These are phyloP conservation scores for Coleophora flavipennella DNA, from an alignment of 2,888 invertebrate genomes.

Conservation along the genomic window DNA sequence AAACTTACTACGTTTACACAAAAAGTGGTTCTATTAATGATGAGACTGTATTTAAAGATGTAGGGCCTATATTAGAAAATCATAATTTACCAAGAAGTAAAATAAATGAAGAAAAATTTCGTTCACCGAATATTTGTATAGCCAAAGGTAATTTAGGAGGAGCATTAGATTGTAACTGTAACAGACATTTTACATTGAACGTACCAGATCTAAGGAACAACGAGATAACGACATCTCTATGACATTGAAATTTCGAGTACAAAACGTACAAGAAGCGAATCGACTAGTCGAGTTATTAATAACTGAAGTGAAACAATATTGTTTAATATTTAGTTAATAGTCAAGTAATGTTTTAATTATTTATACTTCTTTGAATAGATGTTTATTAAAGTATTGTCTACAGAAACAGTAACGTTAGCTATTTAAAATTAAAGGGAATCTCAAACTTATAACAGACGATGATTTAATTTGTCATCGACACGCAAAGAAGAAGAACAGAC, in stretches of 20 bases:
- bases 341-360: background rate
- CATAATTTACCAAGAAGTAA: conserved; percentile 39
- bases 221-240: conserved; percentile 56
- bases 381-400: too few species aligned
- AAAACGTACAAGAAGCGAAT: conserved; percentile 27
- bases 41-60: conserved; percentile 23
- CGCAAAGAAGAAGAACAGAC: too few species aligned
- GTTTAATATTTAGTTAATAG: background rate
- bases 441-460: too few species aligned
- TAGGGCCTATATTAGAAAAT: conserved; percentile 31
- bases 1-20: conserved; percentile 30
- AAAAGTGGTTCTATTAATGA: conserved; percentile 30
- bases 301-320: conserved; percentile 13
- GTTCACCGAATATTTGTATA: conserved; percentile 59
- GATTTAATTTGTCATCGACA: too few species aligned
- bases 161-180: conserved; percentile 51
- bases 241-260: conserved; percentile 16
- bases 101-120: conserved; percentile 42
- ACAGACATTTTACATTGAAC: conserved; percentile 59
- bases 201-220: conserved; percentile 51
- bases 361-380: too few species aligned
- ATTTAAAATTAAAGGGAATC: too few species aligned
- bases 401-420: too few species aligned
- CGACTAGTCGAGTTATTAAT: conserved; percentile 50
- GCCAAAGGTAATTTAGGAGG: conserved; percentile 52